A percentile compares a stretch with the other conserved stretches of the same genome.
Evolutionary conservation across 2,888 invertebrate species (phyloP).

Genomic region (Graphium colonna): DNA sequence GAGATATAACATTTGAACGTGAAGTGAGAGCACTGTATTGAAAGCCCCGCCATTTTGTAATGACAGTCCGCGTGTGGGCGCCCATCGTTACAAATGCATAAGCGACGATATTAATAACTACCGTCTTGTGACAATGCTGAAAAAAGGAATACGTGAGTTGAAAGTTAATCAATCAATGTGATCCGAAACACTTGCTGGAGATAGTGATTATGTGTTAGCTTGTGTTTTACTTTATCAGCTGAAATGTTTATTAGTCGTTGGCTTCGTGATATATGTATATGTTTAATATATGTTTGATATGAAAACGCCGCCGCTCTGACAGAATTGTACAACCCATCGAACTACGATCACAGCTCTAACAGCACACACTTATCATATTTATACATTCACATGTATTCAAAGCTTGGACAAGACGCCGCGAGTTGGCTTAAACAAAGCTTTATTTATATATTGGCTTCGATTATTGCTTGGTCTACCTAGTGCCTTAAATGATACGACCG

Average conservation of each 20-base stretch:
- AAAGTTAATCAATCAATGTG: conserved; percentile 63
- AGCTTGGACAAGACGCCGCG: neutral
- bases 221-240: conserved; percentile 62
- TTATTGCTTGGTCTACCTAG: neutral
- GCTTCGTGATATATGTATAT: conserved; percentile 41
- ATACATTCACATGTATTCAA: neutral
- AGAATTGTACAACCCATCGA: conserved; percentile 4
- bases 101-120: conserved; percentile 62
- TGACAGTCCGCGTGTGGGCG: conserved; percentile 18
- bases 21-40: conserved; percentile 5
- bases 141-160: conserved; percentile 76
- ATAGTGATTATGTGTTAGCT: conserved; percentile 60
- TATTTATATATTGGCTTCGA: neutral
- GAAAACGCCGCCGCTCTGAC: conserved; percentile 30
- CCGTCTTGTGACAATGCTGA: conserved; percentile 70
- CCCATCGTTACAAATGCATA: conserved; percentile 34
- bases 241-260: conserved; percentile 42
- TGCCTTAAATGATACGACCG: neutral
- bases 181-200: conserved; percentile 60
- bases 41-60: conserved; percentile 2
- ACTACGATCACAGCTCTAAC: neutral
- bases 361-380: neutral
- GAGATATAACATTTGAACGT: neutral
- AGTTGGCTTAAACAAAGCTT: conserved; percentile 22
- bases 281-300: conserved; percentile 34